These are phyloP conservation scores for Campopleginae sp. DNA, from an alignment of 2,888 invertebrate species.

Conservation along the genomic window DNA sequence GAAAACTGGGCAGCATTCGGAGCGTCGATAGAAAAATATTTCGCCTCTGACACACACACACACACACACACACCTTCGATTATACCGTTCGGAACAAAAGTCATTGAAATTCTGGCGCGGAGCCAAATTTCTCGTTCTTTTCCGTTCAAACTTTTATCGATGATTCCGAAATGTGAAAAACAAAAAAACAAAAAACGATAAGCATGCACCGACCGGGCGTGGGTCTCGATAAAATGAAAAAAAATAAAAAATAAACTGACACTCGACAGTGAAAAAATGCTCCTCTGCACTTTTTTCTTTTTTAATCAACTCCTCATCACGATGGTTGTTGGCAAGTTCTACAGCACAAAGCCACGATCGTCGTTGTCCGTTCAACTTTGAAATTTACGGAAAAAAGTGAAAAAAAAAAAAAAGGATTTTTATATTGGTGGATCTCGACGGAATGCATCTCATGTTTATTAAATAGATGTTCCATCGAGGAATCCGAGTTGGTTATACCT, in stretches of 20 bases:
- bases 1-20: neutral
- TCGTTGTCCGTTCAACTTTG: neutral
- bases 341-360: neutral
- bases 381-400: conserved; percentile 1
- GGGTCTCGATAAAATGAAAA: neutral
- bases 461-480: conserved; percentile 68
- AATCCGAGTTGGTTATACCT: conserved; percentile 37
- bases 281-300: neutral
- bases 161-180: neutral
- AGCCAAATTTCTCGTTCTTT: neutral
- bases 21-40: neutral
- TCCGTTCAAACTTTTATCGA: neutral
- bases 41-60: neutral
- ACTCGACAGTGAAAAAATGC: conserved; percentile 4
- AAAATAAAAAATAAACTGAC: conserved; percentile 26
- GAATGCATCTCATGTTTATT: conserved; percentile 74
- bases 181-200: neutral
- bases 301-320: neutral
- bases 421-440: conserved; percentile 54
- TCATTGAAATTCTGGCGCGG: neutral
- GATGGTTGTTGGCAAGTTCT: neutral
- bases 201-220: no score
- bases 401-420: neutral
- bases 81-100: neutral
- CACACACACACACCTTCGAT: neutral